Evolutionary conservation across 2,888 invertebrate species (phyloP), one percentile per base, ranked within the genome.

Genomic region (Conistra vaccinii): DNA sequence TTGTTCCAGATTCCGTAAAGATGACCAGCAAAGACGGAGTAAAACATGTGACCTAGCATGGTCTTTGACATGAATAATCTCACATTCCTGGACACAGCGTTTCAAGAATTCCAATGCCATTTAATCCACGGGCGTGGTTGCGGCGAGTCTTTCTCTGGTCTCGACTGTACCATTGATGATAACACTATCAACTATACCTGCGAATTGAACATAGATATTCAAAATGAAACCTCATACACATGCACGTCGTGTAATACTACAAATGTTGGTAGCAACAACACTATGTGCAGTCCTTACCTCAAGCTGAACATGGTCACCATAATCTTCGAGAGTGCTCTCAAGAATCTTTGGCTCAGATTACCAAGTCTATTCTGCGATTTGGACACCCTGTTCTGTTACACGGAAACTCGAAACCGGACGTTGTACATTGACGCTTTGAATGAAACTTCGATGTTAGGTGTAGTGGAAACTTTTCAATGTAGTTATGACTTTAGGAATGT

Each of bases 221-320:
- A 96, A 87, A 96, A 96, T 94, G 96, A 96, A 86, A 96, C 96
- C 1, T 91, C 95, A 6, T 96, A 96, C 83, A 92, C 88, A 65
- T 96, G 96, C 87, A 83, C 89, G 83, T 81, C 92, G 72, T 96
- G 96, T 86, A 90, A 90, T 80, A 89, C 89, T 81, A 51, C 94
- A 93, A 92, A 92, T 87, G 80, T 83, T 89, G 85, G 86, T 81
- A 78, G 92, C 92, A 94, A 95, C 93, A 82, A 91, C 89, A 90
- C 94, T 90, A 3, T 91, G 84, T 96, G 96, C 89, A 91, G 92
- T 89, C 80, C 92, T 94, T 89, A 92, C 89, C 92, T 96, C 89
- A 95, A 96, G 92, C 77, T 96, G 90, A 96, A 94, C 48, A 88
- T 96, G 83, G 87, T 94, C 39, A 93, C 93, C 0, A 85, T 94